Evolutionary conservation across 1,140 invertebrate species (phyloP).

Genomic region (Glomeris maerens): DNA sequence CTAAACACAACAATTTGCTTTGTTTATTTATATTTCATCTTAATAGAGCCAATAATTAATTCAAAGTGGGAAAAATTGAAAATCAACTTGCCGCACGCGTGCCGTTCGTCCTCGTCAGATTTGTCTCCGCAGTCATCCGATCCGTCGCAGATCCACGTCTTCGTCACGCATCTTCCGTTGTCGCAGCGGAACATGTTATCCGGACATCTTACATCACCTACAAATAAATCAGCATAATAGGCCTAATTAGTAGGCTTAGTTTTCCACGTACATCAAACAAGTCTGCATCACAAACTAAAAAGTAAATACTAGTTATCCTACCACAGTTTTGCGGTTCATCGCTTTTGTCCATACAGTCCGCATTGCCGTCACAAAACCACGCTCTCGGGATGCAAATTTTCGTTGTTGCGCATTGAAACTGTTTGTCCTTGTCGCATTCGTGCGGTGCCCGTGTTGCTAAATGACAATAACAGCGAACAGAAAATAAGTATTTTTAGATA

Average conservation of each 20-base stretch:
- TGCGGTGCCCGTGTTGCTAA: constrained; percentile 43
- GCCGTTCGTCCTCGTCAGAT: constrained; percentile 64
- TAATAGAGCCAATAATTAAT: constrained; percentile 21
- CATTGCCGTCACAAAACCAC: constrained; percentile 86
- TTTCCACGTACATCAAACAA: background rate
- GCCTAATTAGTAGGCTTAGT: no score
- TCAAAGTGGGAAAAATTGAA: constrained; percentile 1
- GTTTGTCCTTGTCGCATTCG: constrained; percentile 72
- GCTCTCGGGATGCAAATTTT: constrained; percentile 82
- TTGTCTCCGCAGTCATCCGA: constrained; percentile 89
- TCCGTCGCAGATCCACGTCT: constrained; percentile 88
- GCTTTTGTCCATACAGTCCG: constrained; percentile 81
- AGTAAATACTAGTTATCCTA: constrained; percentile 15
- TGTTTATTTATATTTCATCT: background rate
- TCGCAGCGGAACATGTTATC: constrained; percentile 38
- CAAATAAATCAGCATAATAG: no score
- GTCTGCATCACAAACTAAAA: background rate
- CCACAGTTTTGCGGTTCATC: constrained; percentile 79
- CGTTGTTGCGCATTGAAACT: constrained; percentile 71
- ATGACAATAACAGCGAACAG: constrained; percentile 32
- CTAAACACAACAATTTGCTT: background rate
- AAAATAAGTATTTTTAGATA: background rate
- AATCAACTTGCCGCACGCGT: constrained; percentile 29
- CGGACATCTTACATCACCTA: constrained; percentile 26
- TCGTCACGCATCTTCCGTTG: constrained; percentile 80